A percentile compares a stretch with the other conserved stretches of the same genome.
These are phyloP conservation scores for Drosophila teissieri DNA, from an alignment of 1,140 invertebrate species.

Conservation along the genomic window DNA sequence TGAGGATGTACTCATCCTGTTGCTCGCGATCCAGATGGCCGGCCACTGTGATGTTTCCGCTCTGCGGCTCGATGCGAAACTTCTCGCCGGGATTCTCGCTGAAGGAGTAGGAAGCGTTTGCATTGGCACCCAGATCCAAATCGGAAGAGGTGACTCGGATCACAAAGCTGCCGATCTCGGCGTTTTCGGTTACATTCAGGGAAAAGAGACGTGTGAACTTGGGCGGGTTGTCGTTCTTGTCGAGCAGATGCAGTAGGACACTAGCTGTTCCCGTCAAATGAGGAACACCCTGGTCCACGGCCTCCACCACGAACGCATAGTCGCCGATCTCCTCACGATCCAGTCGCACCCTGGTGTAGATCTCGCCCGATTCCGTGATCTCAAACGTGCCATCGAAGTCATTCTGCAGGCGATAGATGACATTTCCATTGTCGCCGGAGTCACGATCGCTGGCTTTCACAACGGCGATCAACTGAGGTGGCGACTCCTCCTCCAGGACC, in stretches of 20 bases:
- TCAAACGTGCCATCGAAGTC: constrained; percentile 92
- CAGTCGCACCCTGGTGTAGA: constrained; percentile 92
- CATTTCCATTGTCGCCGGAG: constrained; percentile 93
- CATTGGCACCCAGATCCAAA: constrained; percentile 93
- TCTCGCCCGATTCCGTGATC: constrained; percentile 93
- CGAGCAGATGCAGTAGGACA: constrained; percentile 92
- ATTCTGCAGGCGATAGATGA: constrained; percentile 91
- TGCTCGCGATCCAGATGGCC: constrained; percentile 93
- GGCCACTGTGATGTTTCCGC: constrained; percentile 96
- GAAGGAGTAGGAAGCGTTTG: constrained; percentile 95
- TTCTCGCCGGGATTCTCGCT: constrained; percentile 94
- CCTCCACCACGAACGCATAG: constrained; percentile 94
- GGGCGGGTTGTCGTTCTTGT: constrained; percentile 98
- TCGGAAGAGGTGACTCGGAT: constrained; percentile 96
- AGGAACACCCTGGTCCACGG: constrained; percentile 93
- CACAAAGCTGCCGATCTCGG: constrained; percentile 95
- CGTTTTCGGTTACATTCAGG: constrained; percentile 98
- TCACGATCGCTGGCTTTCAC: constrained; percentile 94
- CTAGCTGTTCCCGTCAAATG: constrained; percentile 93
- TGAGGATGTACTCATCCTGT: constrained; percentile 95
- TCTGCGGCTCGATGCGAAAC: constrained; percentile 94
- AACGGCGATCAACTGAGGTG: constrained; percentile 90
- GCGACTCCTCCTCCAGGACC: constrained; percentile 95
- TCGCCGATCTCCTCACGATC: constrained; percentile 94
- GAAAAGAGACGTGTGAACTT: constrained; percentile 96